Conservation (phyloP, 1,140 invertebrate genomes). For the Galleria mellonella region DNA sequence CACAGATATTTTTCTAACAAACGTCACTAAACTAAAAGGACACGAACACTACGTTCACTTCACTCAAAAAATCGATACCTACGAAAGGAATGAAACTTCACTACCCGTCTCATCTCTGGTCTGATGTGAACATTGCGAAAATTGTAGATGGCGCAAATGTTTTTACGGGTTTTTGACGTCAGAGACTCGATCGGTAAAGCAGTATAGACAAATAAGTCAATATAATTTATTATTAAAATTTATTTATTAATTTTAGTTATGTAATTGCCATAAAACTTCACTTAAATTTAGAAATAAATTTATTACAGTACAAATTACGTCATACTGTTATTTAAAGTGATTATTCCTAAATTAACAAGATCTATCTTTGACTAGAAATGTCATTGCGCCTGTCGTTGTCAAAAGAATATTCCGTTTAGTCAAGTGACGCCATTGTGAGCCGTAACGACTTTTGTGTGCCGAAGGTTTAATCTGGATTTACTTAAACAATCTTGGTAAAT, state of each 20-base stretch:
- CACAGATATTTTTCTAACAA: slow-evolving; percentile 82
- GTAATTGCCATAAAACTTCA: too few species aligned
- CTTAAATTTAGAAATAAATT: too few species aligned
- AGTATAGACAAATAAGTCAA: slow-evolving; percentile 10
- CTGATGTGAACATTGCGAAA: slow-evolving; percentile 35
- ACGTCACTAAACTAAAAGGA: slow-evolving; percentile 85
- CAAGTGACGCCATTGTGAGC: slow-evolving; percentile 86
- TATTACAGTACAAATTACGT: slow-evolving; percentile 3
- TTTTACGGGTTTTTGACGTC: slow-evolving; percentile 67
- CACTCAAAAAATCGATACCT: slow-evolving; percentile 86
- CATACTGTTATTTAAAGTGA: too few species aligned
- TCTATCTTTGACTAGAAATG: slow-evolving; percentile 27
- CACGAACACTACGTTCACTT: slow-evolving; percentile 82
- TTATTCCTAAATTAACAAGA: background rate
- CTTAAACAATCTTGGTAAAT: slow-evolving; percentile 78
- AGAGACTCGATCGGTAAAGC: slow-evolving; percentile 44
- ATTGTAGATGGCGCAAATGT: slow-evolving; percentile 72
- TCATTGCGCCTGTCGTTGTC: slow-evolving; percentile 55
- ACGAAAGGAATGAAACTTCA: slow-evolving; percentile 78
- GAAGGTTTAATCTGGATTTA: slow-evolving; percentile 79
- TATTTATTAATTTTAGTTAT: too few species aligned
- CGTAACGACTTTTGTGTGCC: slow-evolving; percentile 80
- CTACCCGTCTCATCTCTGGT: slow-evolving; percentile 65
- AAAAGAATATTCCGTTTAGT: slow-evolving; percentile 60
- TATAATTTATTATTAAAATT: slow-evolving; percentile 1